Percentiles rank a stretch among this genome's conserved stretches.
Evolutionary conservation across 2,797 vertebrate genomes (phyloP).

Genomic region (Ataeniobius toweri): DNA sequence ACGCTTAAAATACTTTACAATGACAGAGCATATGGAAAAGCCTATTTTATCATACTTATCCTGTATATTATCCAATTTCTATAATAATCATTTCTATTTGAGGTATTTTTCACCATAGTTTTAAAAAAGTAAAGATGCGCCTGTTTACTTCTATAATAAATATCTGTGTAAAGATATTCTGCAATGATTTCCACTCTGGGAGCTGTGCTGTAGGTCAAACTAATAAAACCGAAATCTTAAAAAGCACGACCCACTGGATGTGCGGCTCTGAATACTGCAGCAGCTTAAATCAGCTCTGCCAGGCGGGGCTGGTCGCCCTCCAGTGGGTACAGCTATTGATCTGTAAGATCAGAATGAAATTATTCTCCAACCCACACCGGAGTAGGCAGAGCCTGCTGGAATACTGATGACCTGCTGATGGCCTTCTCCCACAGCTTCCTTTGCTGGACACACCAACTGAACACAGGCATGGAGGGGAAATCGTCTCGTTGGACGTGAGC

Average conservation of each 20-base stretch:
- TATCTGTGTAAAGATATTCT: not conserved
- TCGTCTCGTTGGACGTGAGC: conserved; percentile 51
- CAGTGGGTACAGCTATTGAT: conserved; percentile 67
- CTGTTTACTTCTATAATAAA: not conserved
- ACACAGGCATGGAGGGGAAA: conserved; percentile 18
- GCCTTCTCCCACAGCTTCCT: conserved; percentile 70
- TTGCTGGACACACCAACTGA: conserved; percentile 46
- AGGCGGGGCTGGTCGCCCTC: conserved; percentile 52
- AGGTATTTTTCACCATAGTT: not conserved
- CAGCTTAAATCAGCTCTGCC: conserved; percentile 35
- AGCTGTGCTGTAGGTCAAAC: conserved; percentile 16
- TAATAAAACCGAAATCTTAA: conserved; percentile 28
- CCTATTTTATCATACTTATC: not conserved
- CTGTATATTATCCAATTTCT: not conserved
- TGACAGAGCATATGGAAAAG: not conserved
- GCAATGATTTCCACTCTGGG: not conserved
- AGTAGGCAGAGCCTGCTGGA: conserved; percentile 66
- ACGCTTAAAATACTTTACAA: conserved; percentile 6
- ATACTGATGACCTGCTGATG: conserved; percentile 73
- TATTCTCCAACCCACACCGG: conserved; percentile 71
- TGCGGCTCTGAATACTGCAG: conserved; percentile 42
- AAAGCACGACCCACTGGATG: conserved; percentile 10
- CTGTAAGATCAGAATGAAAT: conserved; percentile 72
- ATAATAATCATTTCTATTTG: not conserved
- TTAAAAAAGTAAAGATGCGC: not conserved